Conservation (phyloP, 2,888 invertebrate genomes). For the Drosophila neotestacea region DNA sequence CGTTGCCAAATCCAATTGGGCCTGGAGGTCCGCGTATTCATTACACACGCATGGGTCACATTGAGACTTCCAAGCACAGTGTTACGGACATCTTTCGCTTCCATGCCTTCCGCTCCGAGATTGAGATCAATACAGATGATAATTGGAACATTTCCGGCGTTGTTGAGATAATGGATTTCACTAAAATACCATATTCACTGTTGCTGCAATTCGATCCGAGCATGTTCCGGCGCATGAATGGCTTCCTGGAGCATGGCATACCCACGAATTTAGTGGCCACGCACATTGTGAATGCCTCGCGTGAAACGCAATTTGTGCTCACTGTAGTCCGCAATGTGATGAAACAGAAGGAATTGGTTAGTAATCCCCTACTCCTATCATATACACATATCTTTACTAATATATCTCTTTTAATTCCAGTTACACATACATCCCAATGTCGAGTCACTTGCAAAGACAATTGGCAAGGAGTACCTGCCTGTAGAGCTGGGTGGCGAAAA, state of each 20-base stretch:
- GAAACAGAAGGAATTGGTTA: slow-evolving; percentile 81
- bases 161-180: slow-evolving; percentile 87
- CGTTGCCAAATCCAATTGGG: slow-evolving; percentile 81
- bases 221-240: slow-evolving; percentile 79
- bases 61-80: slow-evolving; percentile 76
- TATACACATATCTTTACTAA: too few species aligned
- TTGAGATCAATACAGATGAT: slow-evolving; percentile 86
- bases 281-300: slow-evolving; percentile 81
- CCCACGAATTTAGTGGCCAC: slow-evolving; percentile 79
- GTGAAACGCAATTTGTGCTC: slow-evolving; percentile 78
- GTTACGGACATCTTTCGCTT: slow-evolving; percentile 80
- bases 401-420: slow-evolving; percentile 32
- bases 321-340: slow-evolving; percentile 78
- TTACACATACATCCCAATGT: slow-evolving; percentile 79
- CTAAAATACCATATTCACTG: slow-evolving; percentile 80
- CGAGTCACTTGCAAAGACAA: slow-evolving; percentile 84
- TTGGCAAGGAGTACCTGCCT: slow-evolving; percentile 88
- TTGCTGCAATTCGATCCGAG: slow-evolving; percentile 77
- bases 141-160: slow-evolving; percentile 87
- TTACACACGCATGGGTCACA: slow-evolving; percentile 86
- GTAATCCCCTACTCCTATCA: slow-evolving; percentile 15
- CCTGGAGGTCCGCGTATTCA: slow-evolving; percentile 86
- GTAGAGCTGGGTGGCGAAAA: slow-evolving; percentile 89
- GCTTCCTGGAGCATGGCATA: slow-evolving; percentile 77
- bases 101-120: slow-evolving; percentile 79